Percentiles rank a stretch among this genome's conserved stretches.
phyloP scores from a whole-genome alignment of 53 echinoderm and acorn worm genomes.

The Crossaster papposus region DNA sequence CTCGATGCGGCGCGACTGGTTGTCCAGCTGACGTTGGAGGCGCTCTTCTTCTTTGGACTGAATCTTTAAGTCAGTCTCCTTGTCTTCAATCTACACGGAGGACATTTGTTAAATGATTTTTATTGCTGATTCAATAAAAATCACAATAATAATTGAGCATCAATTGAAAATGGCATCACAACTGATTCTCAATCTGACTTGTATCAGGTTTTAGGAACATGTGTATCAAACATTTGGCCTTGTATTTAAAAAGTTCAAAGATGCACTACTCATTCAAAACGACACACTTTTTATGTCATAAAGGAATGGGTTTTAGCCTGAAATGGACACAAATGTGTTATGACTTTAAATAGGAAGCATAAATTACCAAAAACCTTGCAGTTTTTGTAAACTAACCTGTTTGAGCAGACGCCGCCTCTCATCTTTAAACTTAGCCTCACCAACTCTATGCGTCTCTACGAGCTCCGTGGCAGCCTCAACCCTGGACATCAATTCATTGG shows the following conservation, averaged over 20 bases:
- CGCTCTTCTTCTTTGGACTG: slow-evolving; percentile 66
- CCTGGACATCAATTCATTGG: slow-evolving; percentile 68
- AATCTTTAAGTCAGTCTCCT: slow-evolving; percentile 64
- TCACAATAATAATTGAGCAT: not conserved
- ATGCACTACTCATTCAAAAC: too few species aligned
- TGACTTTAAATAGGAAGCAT: not conserved
- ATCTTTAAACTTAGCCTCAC: slow-evolving; percentile 89
- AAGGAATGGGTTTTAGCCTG: too few species aligned
- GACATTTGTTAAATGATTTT: not conserved
- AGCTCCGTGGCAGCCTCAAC: slow-evolving; percentile 89
- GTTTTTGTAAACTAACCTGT: slow-evolving; percentile 68
- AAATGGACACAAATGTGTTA: too few species aligned
- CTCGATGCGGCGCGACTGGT: slow-evolving; percentile 74
- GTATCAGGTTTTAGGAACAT: too few species aligned
- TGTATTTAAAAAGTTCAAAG: too few species aligned
- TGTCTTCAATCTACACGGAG: slow-evolving; percentile 81
- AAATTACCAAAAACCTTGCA: too few species aligned
- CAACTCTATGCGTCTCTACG: slow-evolving; percentile 81
- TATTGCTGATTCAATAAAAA: not conserved
- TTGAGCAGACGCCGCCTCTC: slow-evolving; percentile 86
- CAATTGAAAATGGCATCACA: too few species aligned
- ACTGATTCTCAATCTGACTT: too few species aligned
- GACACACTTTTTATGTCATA: too few species aligned
- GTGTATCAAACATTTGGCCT: too few species aligned
- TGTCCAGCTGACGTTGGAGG: slow-evolving; percentile 69